Evolutionary conservation across 2,888 invertebrate genomes (phyloP), one percentile per base, ranked within the genome.

Genomic region (Syritta pipiens): DNA sequence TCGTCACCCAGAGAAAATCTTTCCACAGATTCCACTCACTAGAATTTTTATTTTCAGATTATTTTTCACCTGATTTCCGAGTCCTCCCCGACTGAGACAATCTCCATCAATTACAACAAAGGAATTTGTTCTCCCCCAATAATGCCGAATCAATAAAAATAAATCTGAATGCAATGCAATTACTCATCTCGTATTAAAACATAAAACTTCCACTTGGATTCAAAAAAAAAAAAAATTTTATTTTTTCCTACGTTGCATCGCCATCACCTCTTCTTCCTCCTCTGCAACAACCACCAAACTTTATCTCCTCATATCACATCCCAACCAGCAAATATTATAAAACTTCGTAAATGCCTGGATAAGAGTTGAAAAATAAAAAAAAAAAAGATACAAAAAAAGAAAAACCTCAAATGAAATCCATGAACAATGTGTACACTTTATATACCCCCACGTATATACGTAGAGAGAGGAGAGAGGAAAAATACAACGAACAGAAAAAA

Each of bases 261-360:
- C 77, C 49, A 37, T 48, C 14, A 5, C 26, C 17, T 12, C 9
- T 19, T 3, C 3, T 2, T 1, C 9, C 28, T 12, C 19, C 22
- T 20, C 1, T 28, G 12, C 44, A 57, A 32, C 46, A 46, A 35
- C n/a, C n/a, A n/a, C n/a, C n/a, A n/a, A n/a, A n/a, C n/a, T 59
- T 59, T 63, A 71, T 77, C 71, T 76, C 22, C 12, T 42, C 49
- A 12, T 55, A 63, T 76, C 57, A 30, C 63, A 59, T 71, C 55
- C 40, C 62, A 65, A 53, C 40, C 49, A 59, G 53, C 67, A 67
- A 74, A 67, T 67, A 57, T 62, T 62, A 67, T 74, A 62, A 76
- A 79, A 60, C 67, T 79, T 68, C 5, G 49, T 79, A 62, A 74
- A 79, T 55, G 49, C 57, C n/a, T 79, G 55, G 24, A 74, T 49